A percentile compares a stretch with the other conserved stretches of the same genome.
Evolutionary conservation across 2,113 vertebrate species (phyloP).

Genomic region (Larimichthys polyactis): DNA sequence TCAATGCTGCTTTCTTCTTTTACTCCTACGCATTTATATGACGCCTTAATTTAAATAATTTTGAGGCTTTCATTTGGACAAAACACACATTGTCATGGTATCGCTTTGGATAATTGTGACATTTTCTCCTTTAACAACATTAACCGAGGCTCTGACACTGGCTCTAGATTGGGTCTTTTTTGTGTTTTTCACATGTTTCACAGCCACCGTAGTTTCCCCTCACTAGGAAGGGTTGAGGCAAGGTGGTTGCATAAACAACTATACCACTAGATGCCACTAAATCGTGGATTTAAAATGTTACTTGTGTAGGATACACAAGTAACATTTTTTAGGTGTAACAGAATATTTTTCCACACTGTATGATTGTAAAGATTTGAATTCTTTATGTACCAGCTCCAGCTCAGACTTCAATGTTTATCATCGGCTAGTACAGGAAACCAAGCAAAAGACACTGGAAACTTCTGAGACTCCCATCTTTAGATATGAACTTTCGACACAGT

Average conservation of each 20-base stretch:
- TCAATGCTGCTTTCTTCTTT: neutral
- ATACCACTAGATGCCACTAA: too few relatives aligned
- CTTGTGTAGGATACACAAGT: too few relatives aligned
- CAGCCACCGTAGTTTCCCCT: too few relatives aligned
- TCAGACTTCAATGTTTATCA: neutral
- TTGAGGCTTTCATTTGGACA: neutral
- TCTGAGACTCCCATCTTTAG: slow-evolving; percentile 23
- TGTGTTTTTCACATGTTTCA: too few relatives aligned
- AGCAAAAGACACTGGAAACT: slow-evolving; percentile 12
- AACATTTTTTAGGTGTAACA: neutral
- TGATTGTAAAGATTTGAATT: neutral
- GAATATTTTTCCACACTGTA: neutral
- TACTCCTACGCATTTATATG: neutral
- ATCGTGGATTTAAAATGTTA: too few relatives aligned
- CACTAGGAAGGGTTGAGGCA: too few relatives aligned
- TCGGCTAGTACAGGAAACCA: neutral
- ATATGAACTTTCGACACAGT: slow-evolving; percentile 50
- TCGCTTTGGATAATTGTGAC: neutral
- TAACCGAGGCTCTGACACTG: too few relatives aligned
- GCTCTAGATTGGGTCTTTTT: too few relatives aligned
- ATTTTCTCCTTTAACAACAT: too few relatives aligned
- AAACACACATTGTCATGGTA: neutral
- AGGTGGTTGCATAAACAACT: too few relatives aligned
- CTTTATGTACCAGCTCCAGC: neutral
- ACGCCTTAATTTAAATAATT: neutral